Evolutionary conservation across 2,113 vertebrate species (phyloP).

Genomic region (Opisthocomus hoazin): DNA sequence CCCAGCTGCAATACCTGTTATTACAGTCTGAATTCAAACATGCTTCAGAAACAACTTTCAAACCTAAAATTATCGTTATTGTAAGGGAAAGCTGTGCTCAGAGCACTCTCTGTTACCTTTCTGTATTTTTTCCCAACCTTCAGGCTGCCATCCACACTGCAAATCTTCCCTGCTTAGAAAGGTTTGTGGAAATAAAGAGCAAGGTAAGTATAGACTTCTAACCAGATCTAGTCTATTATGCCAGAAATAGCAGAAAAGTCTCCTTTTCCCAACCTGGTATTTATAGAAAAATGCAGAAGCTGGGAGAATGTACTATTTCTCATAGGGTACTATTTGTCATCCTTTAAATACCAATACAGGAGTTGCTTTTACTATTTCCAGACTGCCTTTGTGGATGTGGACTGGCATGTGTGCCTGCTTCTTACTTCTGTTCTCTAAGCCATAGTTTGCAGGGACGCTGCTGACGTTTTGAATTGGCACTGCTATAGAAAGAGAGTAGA

Average conservation of each 20-base stretch:
- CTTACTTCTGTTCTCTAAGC: not conserved
- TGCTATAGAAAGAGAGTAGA: not conserved
- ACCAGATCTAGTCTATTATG: not conserved
- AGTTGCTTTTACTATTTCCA: not conserved
- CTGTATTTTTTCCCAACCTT: not conserved
- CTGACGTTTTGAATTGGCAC: not conserved
- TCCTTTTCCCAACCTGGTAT: not conserved
- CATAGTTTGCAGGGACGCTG: not conserved
- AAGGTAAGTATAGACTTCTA: not conserved
- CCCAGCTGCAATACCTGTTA: conserved; percentile 42
- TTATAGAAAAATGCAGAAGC: not conserved
- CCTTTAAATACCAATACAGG: not conserved
- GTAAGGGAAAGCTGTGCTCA: not conserved
- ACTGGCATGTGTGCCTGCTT: not conserved
- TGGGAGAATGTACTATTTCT: not conserved
- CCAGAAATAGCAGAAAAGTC: not conserved
- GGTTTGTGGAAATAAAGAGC: not conserved
- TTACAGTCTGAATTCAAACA: conserved; percentile 31
- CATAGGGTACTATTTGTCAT: not conserved
- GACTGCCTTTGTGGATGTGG: not conserved
- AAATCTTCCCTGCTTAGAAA: not conserved
- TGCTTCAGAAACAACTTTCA: not conserved
- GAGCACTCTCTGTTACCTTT: not conserved
- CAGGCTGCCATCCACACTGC: not conserved
- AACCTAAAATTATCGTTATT: conserved; percentile 18